Evolutionary conservation across 2,113 vertebrate species (phyloP), one percentile per base, ranked within the genome.

Genomic region (Pachypanchax playfairii): DNA sequence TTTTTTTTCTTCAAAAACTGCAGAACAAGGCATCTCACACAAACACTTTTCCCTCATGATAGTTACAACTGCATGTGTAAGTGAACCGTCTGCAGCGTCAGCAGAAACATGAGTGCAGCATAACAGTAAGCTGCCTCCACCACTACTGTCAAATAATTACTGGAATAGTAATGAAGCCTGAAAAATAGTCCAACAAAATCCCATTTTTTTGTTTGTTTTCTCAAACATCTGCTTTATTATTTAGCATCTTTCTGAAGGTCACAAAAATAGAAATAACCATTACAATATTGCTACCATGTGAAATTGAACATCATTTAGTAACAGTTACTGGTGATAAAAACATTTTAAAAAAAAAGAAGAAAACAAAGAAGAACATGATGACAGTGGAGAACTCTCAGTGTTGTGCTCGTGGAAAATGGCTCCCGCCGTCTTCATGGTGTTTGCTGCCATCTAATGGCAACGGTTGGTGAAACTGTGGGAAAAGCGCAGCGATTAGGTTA

Each of bases 81-180:
- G 63, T 43, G 67, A 68, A 77, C 35, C 44, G 70, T 54, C 36
- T 85, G 87, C 83, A 73, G 71, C 10, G 66, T 86, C 85, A 86
- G 82, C 87, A 87, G 55, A 58, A 74, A 28, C 57, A 22, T 35
- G 33, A 36, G 52, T 67, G 69, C 71, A 61, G 75, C 54, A 67
- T 3, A 43, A 49, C 1, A 53, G 6, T 11, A 36, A 29, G 36
- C 59, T 24, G 7, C 43, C 4, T 44, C 49, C 7, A 24, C 66
- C 17, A 38, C n/a, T 18, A 65, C 11, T 43, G 36, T 6, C 0
- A 20, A 63, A 44, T 14, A 41, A 65, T 6, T 4, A 4, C 11
- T 3, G 9, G 5, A 36, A 36, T 14, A 36, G 14, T 24, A 8
- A 20, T 4, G 3, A 21, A 42, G 17, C 6, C 22, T 11, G 8